Conservation (phyloP, 2,797 vertebrate species). For the Pseudomugil gertrudae region DNA sequence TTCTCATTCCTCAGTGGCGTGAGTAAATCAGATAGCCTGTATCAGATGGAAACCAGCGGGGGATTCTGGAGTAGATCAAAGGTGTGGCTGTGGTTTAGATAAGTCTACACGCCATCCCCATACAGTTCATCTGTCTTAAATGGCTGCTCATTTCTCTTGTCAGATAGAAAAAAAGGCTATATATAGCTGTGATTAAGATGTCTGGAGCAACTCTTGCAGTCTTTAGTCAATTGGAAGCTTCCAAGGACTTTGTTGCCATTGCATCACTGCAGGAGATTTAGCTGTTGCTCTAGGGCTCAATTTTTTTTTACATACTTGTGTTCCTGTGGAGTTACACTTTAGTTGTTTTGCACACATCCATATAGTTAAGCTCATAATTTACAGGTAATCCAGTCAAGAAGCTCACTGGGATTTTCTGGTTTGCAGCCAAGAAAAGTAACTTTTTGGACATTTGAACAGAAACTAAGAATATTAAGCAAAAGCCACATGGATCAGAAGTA, state of each 20-base stretch:
- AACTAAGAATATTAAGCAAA: conserved; percentile 13
- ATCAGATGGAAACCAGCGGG: conserved; percentile 74
- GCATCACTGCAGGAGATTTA: conserved; percentile 41
- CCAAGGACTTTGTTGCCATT: conserved; percentile 47
- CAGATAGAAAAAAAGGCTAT: conserved; percentile 70
- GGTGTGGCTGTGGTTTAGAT: conserved; percentile 76
- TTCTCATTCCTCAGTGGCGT: conserved; percentile 62
- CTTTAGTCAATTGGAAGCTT: conserved; percentile 62
- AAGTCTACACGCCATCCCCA: conserved; percentile 69
- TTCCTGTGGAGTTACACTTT: conserved; percentile 21
- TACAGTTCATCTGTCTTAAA: conserved; percentile 80
- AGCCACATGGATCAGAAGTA: neutral
- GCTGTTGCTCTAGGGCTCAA: conserved; percentile 34
- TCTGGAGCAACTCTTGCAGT: conserved; percentile 60
- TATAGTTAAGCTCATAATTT: conserved; percentile 46
- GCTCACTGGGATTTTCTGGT: conserved; percentile 42
- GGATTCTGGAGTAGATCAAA: conserved; percentile 77
- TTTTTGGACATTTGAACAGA: conserved; percentile 15
- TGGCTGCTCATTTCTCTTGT: conserved; percentile 79
- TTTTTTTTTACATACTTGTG: conserved; percentile 37
- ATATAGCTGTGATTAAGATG: conserved; percentile 77
- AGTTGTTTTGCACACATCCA: conserved; percentile 39
- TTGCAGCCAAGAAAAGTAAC: conserved; percentile 43
- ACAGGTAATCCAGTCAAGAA: conserved; percentile 29
- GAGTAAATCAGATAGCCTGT: conserved; percentile 71